Evolutionary conservation across 2,113 vertebrate species (phyloP).

Genomic region (Ameiurus melas): DNA sequence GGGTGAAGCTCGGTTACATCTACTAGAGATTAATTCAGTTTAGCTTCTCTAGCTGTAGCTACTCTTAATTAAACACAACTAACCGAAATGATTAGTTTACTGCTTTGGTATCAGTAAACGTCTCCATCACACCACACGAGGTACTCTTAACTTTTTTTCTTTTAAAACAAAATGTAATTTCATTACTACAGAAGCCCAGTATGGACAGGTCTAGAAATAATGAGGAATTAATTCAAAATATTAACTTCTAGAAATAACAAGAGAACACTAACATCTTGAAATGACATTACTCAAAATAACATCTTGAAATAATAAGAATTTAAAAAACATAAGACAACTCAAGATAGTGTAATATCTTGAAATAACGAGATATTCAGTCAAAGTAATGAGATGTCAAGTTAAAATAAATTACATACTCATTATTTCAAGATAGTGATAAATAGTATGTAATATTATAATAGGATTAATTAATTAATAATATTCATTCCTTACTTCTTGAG

Average conservation of each 20-base stretch:
- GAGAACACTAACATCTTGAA: background rate
- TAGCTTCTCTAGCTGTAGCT: background rate
- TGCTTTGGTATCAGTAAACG: background rate
- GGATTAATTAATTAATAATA: background rate
- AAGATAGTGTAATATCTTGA: no score
- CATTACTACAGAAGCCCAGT: background rate
- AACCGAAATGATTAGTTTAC: background rate
- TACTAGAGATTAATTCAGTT: background rate
- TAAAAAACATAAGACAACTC: background rate
- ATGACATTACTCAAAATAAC: background rate
- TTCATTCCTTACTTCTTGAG: conserved; percentile 87
- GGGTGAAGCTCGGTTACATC: background rate
- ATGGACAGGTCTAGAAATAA: background rate
- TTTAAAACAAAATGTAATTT: background rate
- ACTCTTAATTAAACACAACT: background rate
- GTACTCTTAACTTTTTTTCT: background rate
- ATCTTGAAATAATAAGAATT: no score
- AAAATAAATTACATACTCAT: background rate
- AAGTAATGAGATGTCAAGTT: background rate
- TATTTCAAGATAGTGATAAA: background rate
- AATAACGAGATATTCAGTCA: background rate
- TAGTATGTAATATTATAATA: background rate
- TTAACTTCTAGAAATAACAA: background rate
- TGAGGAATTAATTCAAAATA: background rate
- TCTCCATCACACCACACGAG: background rate